Evolutionary conservation across 1,140 invertebrate genomes (phyloP).

Genomic region (Dinoponera quadriceps): DNA sequence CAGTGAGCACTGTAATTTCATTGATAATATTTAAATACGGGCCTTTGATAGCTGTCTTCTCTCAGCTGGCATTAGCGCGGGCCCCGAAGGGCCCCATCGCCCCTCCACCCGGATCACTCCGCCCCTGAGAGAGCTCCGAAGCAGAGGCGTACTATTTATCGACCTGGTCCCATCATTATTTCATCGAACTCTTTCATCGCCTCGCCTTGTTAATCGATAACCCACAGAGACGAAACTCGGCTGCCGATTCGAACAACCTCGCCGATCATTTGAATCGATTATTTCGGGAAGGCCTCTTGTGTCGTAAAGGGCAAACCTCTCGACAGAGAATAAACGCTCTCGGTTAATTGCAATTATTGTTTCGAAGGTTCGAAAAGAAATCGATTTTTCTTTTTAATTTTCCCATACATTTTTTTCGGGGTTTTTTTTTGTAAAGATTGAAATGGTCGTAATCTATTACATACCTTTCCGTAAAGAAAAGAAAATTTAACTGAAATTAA

Average conservation of each 20-base stretch:
- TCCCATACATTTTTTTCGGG: no score
- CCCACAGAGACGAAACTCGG: slow-evolving; percentile 44
- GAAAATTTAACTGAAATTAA: no score
- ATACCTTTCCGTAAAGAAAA: no score
- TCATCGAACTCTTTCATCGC: slow-evolving; percentile 84
- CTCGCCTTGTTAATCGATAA: slow-evolving; percentile 77
- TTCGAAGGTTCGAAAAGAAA: no score
- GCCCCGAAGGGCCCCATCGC: slow-evolving; percentile 49
- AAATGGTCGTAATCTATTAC: no score
- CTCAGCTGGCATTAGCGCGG: slow-evolving; percentile 74
- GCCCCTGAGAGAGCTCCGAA: slow-evolving; percentile 52
- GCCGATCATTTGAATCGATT: background rate
- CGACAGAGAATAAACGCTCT: no score
- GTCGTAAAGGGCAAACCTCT: no score
- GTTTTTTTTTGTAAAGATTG: no score
- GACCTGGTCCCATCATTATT: slow-evolving; percentile 83
- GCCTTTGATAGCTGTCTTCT: slow-evolving; percentile 82
- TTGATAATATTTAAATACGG: slow-evolving; percentile 85
- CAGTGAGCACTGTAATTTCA: slow-evolving; percentile 81
- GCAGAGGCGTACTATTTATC: slow-evolving; percentile 81
- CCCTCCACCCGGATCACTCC: slow-evolving; percentile 57
- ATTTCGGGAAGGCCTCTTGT: no score
- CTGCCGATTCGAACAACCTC: background rate
- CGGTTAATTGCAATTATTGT: no score
- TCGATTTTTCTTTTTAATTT: no score